These are phyloP conservation scores for Pao palembangensis DNA, from an alignment of 2,113 vertebrate genomes.

Conservation along the genomic window DNA sequence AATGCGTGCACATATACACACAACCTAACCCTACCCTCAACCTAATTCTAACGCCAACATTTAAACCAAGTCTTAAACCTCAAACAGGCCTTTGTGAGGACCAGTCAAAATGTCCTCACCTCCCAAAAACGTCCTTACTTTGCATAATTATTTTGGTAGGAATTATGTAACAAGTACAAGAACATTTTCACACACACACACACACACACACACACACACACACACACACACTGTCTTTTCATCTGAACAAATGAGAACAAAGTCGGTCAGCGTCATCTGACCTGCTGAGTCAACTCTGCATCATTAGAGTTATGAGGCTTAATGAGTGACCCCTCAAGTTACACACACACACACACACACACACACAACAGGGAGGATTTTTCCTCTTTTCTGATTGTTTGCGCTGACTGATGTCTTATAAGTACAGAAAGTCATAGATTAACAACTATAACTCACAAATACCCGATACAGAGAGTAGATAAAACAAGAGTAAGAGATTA, in stretches of 20 bases:
- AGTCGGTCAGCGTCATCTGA: constrained; percentile 32
- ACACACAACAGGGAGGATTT: background rate
- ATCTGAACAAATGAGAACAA: constrained; percentile 6
- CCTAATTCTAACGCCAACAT: too few species aligned
- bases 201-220: background rate
- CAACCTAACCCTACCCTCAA: background rate
- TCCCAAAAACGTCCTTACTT: too few species aligned
- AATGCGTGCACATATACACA: constrained; percentile 19
- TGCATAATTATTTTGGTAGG: too few species aligned
- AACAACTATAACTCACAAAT: background rate
- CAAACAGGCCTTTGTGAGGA: too few species aligned
- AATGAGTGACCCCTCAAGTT: constrained; percentile 12
- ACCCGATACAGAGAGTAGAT: too few species aligned
- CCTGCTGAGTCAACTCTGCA: constrained; percentile 45
- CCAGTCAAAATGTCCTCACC: too few species aligned
- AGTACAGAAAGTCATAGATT: constrained; percentile 12
- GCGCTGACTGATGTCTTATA: too few species aligned
- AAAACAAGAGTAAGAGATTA: too few species aligned
- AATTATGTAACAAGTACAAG: too few species aligned
- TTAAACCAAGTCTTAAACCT: too few species aligned
- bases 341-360: background rate
- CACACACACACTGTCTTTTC: constrained; percentile 15
- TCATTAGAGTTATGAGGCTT: constrained; percentile 34
- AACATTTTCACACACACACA: background rate
- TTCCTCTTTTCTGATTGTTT: background rate